phyloP scores from a whole-genome alignment of 2,888 invertebrate species.

The Hirudinaria manillensis region DNA sequence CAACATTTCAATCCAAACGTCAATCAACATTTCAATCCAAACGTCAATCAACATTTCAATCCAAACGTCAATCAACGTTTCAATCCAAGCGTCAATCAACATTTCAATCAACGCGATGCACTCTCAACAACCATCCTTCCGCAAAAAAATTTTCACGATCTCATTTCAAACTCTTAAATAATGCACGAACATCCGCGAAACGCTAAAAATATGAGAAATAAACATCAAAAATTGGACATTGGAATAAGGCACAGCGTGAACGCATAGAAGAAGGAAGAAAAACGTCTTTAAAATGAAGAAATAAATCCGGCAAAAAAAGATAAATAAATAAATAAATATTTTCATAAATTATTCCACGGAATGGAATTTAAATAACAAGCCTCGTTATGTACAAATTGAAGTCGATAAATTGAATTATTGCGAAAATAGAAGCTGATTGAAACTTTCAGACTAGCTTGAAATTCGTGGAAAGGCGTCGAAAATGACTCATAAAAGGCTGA shows the following conservation, averaged over 20 bases:
- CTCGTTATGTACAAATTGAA: not conserved
- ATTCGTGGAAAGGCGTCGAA: too few species aligned
- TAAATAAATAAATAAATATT: not conserved
- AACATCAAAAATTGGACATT: not conserved
- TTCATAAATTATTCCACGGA: not conserved
- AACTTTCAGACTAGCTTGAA: too few species aligned
- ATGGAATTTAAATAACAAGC: not conserved
- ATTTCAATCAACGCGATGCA: too few species aligned
- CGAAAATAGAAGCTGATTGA: too few species aligned
- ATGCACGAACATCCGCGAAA: not conserved
- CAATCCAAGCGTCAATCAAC: too few species aligned
- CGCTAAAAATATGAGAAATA: not conserved
- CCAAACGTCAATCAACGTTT: too few species aligned
- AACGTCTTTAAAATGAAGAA: not conserved
- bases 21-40: too few species aligned
- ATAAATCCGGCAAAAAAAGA: not conserved
- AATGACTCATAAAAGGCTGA: too few species aligned
- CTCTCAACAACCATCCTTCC: not conserved
- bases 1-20: too few species aligned
- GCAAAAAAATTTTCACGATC: not conserved
- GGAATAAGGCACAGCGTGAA: conserved; percentile 25
- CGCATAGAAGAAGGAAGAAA: conserved; percentile 1
- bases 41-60: too few species aligned
- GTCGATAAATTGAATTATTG: not conserved
- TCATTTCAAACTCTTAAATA: not conserved